These are phyloP conservation scores for Euschistus heros DNA, from an alignment of 1,140 invertebrate species.

Conservation along the genomic window DNA sequence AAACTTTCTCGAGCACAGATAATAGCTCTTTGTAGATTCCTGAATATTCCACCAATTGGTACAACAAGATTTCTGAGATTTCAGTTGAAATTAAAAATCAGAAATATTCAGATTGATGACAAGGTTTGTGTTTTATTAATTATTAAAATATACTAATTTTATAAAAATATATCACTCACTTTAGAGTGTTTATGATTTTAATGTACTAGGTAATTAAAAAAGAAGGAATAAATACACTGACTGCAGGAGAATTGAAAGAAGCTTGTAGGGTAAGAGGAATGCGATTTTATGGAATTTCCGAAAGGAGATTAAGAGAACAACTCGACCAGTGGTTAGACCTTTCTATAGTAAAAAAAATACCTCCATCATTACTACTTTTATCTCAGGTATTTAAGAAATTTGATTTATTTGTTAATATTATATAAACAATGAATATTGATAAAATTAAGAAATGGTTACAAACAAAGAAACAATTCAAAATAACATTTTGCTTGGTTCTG, in stretches of 20 bases:
- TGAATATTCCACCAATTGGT: constrained; percentile 83
- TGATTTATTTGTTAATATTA: too few relatives aligned
- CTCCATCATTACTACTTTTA: constrained; percentile 81
- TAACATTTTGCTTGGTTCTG: too few relatives aligned
- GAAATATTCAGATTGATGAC: constrained; percentile 87
- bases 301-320: constrained; percentile 74
- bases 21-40: constrained; percentile 81
- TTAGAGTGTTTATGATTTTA: neutral
- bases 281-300: constrained; percentile 89
- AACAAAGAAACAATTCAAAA: too few relatives aligned
- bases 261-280: constrained; percentile 91
- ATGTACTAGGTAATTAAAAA: constrained; percentile 67
- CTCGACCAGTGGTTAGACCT: constrained; percentile 92
- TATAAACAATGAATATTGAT: too few relatives aligned
- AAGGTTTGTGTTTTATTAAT: constrained; percentile 42
- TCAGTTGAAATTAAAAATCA: constrained; percentile 82
- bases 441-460: too few relatives aligned
- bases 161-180: neutral
- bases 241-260: constrained; percentile 80
- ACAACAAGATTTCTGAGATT: constrained; percentile 84
- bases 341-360: constrained; percentile 88
- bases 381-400: constrained; percentile 45
- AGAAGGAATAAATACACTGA: constrained; percentile 87
- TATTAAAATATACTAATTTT: neutral
- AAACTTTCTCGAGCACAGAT: constrained; percentile 81